These are phyloP conservation scores for Cygnus buccinator DNA, from an alignment of 2,113 vertebrate genomes.

Conservation along the genomic window DNA sequence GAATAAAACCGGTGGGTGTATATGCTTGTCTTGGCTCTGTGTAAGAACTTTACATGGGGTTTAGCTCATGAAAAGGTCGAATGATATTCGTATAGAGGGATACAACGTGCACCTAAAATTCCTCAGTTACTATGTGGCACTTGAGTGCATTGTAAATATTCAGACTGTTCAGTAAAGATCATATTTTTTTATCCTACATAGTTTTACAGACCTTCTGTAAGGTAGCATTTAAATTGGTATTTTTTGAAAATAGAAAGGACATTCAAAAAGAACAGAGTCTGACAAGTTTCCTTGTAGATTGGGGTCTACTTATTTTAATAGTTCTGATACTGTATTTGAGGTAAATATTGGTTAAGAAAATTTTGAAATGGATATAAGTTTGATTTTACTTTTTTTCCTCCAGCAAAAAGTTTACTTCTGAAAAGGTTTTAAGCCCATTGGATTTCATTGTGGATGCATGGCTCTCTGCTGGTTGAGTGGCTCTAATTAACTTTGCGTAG, in stretches of 20 bases:
- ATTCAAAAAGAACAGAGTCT: not conserved
- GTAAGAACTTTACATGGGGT: not conserved
- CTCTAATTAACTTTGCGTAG: not conserved
- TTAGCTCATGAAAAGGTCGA: not conserved
- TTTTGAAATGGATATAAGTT: not conserved
- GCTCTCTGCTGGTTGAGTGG: not conserved
- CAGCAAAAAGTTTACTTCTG: not conserved
- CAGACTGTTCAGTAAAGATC: not conserved
- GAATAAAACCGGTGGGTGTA: not conserved
- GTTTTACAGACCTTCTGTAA: not conserved
- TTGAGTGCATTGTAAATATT: not conserved
- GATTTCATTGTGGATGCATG: not conserved
- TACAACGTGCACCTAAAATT: not conserved
- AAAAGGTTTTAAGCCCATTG: not conserved
- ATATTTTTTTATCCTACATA: not conserved
- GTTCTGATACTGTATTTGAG: not conserved
- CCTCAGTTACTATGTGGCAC: not conserved
- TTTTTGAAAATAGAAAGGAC: not conserved
- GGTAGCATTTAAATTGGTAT: not conserved
- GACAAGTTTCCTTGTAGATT: not conserved
- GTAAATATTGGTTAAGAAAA: not conserved
- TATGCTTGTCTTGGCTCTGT: not conserved
- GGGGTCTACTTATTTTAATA: not conserved
- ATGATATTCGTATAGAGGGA: not conserved
- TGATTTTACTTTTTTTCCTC: not conserved